phyloP scores from a whole-genome alignment of 2,113 vertebrate genomes.

The Shinisaurus crocodilurus region DNA sequence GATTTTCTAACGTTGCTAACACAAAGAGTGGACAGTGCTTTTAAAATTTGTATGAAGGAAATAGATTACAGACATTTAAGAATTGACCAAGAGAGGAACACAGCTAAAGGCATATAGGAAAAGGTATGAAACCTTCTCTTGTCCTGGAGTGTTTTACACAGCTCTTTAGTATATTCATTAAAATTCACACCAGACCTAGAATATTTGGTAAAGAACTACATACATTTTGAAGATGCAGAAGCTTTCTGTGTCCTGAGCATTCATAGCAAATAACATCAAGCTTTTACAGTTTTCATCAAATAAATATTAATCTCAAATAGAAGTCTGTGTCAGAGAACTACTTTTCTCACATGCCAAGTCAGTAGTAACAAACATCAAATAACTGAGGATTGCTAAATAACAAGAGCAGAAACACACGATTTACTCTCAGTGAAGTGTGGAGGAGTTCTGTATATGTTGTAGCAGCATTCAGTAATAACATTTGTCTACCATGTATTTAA shows the following conservation, averaged over 20 bases:
- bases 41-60: constrained; percentile 5
- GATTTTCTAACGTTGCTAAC: not conserved
- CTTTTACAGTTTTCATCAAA: not conserved
- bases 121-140: constrained; percentile 29
- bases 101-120: not conserved
- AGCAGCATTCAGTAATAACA: not conserved
- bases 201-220: not conserved
- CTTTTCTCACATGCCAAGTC: constrained; percentile 16
- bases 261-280: constrained; percentile 6
- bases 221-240: not conserved
- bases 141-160: constrained; percentile 35
- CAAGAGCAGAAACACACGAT: not conserved
- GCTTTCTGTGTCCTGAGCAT: not conserved
- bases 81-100: not conserved
- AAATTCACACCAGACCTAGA: constrained; percentile 27
- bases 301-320: not conserved
- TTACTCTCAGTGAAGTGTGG: not conserved
- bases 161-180: not conserved
- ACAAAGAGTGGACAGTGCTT: not conserved
- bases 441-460: not conserved
- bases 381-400: not conserved
- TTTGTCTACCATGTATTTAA: constrained; percentile 54
- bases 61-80: not conserved
- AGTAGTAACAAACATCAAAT: not conserved
- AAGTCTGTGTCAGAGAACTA: not conserved